Percentiles rank a stretch among this genome's conserved stretches.
These are phyloP conservation scores for Cryptus armator DNA, from an alignment of 2,888 invertebrate genomes.

Conservation along the genomic window DNA sequence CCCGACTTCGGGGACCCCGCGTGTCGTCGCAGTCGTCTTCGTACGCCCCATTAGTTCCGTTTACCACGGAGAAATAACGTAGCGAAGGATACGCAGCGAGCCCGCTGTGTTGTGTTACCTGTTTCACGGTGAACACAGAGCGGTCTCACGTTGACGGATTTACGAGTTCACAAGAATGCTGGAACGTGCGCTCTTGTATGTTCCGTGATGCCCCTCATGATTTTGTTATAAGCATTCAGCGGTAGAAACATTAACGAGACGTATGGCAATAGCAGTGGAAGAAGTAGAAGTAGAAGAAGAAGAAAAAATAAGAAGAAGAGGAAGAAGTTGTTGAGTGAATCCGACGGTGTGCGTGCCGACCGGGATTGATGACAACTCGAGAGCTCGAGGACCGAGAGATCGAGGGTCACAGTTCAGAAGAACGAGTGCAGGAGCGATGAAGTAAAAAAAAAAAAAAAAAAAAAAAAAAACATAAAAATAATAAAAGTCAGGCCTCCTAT, in stretches of 20 bases:
- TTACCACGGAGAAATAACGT: conserved; percentile 26
- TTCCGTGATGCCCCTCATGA: conserved; percentile 3
- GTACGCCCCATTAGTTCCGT: conserved; percentile 62
- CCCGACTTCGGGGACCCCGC: conserved; percentile 34
- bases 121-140: conserved; percentile 32
- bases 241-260: conserved; percentile 20
- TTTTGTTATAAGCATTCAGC: conserved; percentile 2
- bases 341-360: conserved; percentile 29
- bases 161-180: conserved; percentile 47
- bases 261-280: background rate
- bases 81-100: conserved; percentile 10
- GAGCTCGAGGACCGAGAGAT: conserved; percentile 18
- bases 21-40: conserved; percentile 16
- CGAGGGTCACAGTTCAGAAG: conserved; percentile 34
- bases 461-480: background rate
- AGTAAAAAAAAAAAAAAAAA: background rate
- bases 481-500: background rate
- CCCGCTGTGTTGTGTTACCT: conserved; percentile 11
- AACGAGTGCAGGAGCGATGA: background rate
- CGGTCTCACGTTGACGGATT: conserved; percentile 40
- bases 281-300: background rate
- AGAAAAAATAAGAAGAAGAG: background rate
- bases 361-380: conserved; percentile 18
- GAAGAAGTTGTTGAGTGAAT: conserved; percentile 5
- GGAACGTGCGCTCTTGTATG: conserved; percentile 14